Conservation (phyloP, 1,140 invertebrate species). For the Zaprionus ghesquierei region DNA sequence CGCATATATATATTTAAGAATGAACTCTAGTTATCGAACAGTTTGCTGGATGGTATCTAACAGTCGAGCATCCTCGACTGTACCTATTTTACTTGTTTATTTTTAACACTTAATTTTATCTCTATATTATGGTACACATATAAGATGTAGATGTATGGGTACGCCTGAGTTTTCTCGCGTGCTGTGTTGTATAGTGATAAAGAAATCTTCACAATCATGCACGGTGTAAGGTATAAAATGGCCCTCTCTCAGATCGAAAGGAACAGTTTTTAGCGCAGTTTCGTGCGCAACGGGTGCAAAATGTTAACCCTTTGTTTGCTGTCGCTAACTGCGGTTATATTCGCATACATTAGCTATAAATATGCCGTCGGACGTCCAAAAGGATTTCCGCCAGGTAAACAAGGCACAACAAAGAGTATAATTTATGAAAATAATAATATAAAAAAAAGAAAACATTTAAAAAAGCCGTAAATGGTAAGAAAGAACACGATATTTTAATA, state of each 20-base stretch:
- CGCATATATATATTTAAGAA: too few species aligned
- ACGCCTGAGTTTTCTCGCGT: not conserved
- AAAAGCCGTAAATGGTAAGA: too few species aligned
- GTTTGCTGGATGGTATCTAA: too few species aligned
- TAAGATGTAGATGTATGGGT: not conserved
- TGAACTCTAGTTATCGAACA: too few species aligned
- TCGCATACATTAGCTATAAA: conserved; percentile 56
- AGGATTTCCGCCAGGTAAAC: conserved; percentile 72
- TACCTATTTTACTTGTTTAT: too few species aligned
- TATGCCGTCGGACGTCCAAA: conserved; percentile 55
- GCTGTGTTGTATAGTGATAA: not conserved
- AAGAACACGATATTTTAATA: too few species aligned
- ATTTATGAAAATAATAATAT: too few species aligned
- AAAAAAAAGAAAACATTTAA: too few species aligned
- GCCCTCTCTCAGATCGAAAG: not conserved
- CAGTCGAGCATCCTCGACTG: too few species aligned
- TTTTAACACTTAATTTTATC: too few species aligned
- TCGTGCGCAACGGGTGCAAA: conserved; percentile 23
- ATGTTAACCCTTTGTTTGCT: conserved; percentile 65
- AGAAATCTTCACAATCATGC: conserved; percentile 25
- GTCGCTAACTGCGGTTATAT: conserved; percentile 27
- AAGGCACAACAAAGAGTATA: too few species aligned
- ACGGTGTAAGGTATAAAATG: conserved; percentile 38
- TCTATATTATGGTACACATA: not conserved
- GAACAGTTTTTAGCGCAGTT: conserved; percentile 40